Percentiles rank a stretch among this genome's conserved stretches.
Conservation (phyloP, 2,113 vertebrate genomes). For the Pardalotus punctatus region DNA sequence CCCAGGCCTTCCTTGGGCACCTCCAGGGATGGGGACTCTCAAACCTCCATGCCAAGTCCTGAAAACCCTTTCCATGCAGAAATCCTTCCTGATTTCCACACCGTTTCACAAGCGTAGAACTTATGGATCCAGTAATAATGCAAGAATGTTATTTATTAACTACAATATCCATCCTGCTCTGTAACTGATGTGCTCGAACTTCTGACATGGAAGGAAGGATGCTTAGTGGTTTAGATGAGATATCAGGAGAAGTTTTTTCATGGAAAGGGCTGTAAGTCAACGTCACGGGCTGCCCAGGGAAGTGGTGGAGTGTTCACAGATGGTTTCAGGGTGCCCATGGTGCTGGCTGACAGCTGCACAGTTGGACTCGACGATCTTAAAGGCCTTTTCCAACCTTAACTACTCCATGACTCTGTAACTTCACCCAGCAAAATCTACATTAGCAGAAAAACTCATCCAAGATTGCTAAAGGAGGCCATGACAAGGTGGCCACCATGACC, state of each 20-base stretch:
- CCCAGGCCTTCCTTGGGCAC: fast-evolving
- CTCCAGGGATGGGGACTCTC: neutral
- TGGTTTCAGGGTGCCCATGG: neutral
- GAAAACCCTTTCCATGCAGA: fast-evolving
- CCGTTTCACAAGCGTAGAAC: fast-evolving
- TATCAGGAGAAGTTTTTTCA: fast-evolving
- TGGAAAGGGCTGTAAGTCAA: neutral
- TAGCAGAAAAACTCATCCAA: neutral
- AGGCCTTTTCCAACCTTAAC: neutral
- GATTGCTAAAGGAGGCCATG: neutral
- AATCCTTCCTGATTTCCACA: neutral
- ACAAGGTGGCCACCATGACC: neutral
- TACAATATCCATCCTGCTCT: neutral
- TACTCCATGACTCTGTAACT: neutral
- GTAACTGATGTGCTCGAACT: neutral
- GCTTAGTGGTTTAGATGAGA: neutral
- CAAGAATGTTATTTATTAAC: neutral
- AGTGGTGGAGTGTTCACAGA: neutral
- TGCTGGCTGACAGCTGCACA: neutral
- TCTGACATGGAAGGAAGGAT: neutral
- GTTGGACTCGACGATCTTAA: neutral
- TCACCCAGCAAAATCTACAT: neutral
- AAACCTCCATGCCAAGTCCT: neutral
- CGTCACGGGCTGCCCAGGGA: neutral
- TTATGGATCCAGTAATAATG: fast-evolving